Evolutionary conservation across 1,140 invertebrate genomes (phyloP).

Genomic region (Camponotus floridanus): DNA sequence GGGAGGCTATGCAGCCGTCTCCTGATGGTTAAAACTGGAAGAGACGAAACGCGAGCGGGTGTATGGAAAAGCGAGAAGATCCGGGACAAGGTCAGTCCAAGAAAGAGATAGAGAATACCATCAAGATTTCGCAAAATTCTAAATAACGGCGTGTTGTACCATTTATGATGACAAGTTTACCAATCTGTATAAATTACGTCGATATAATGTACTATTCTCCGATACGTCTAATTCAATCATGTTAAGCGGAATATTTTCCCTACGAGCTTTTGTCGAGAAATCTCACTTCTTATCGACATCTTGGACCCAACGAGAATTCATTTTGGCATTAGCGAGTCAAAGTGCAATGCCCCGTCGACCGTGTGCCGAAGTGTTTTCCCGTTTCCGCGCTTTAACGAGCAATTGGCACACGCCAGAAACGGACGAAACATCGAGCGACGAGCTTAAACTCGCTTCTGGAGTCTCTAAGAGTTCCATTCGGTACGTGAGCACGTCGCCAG

Average conservation of each 20-base stretch:
- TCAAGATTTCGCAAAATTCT: not conserved
- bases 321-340: constrained; percentile 57
- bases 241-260: not conserved
- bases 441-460: constrained; percentile 71
- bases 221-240: not conserved
- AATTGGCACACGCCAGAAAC: constrained; percentile 74
- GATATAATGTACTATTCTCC: constrained; percentile 2
- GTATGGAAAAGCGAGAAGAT: constrained; percentile 66
- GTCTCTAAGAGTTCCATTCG: constrained; percentile 85
- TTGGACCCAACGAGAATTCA: constrained; percentile 2
- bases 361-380: constrained; percentile 55
- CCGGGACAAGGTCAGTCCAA: constrained; percentile 40
- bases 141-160: constrained; percentile 7
- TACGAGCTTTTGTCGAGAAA: not conserved
- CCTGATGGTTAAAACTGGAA: constrained; percentile 79
- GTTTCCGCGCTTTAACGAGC: constrained; percentile 74
- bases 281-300: constrained; percentile 28
- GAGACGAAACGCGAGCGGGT: constrained; percentile 67
- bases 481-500: constrained; percentile 82
- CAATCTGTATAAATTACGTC: not conserved
- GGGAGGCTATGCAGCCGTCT: constrained; percentile 77
- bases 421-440: constrained; percentile 73
- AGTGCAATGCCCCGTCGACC: constrained; percentile 35
- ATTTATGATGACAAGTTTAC: constrained; percentile 17
- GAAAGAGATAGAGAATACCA: constrained; percentile 24